Evolutionary conservation across 2,113 vertebrate genomes (phyloP).

Genomic region (Mormyrus lacerda): DNA sequence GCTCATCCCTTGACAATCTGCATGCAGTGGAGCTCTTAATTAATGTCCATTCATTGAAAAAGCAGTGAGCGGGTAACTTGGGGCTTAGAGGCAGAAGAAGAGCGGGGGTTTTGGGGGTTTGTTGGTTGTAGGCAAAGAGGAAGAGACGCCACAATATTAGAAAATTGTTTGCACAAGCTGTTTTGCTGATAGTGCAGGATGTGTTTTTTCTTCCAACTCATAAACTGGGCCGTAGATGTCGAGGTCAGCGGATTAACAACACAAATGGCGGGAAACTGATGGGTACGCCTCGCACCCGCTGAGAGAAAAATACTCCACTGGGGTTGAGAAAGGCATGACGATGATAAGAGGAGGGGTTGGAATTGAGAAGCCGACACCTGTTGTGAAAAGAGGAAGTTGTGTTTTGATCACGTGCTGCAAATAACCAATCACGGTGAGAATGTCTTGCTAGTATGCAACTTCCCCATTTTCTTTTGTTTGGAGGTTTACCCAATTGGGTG

Average conservation of each 20-base stretch:
- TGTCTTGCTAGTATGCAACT: background rate
- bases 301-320: background rate
- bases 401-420: background rate
- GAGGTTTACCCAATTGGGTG: background rate
- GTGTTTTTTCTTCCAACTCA: background rate
- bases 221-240: background rate
- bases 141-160: background rate
- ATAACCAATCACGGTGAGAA: background rate
- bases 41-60: constrained; percentile 30
- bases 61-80: constrained; percentile 24
- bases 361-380: background rate
- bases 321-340: background rate
- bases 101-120: background rate
- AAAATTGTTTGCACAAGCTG: background rate
- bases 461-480: background rate
- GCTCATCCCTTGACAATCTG: background rate
- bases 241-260: background rate
- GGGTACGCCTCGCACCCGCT: background rate
- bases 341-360: background rate
- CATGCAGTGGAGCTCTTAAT: constrained; percentile 30
- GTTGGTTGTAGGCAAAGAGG: background rate
- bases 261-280: no score
- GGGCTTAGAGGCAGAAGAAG: background rate
- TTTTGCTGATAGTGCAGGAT: background rate
- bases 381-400: background rate